Conservation (phyloP, 2,888 invertebrate genomes). For the Pollenia angustigena region DNA sequence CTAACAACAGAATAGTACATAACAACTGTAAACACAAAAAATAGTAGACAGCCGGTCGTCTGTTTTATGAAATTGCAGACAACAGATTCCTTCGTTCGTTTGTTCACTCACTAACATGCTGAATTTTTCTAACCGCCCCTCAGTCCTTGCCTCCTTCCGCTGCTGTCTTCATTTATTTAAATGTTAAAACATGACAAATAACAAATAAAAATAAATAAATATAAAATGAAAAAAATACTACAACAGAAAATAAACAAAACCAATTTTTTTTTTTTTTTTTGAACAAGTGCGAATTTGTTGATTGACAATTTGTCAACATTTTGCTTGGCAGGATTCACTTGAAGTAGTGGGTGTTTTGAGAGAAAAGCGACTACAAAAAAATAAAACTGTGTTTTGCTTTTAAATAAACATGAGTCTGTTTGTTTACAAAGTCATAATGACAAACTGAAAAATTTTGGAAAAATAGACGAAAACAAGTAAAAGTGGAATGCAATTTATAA, state of each 20-base stretch:
- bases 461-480: background rate
- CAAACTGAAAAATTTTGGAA: background rate
- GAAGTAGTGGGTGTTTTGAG: conserved; percentile 33
- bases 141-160: background rate
- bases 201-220: conserved; percentile 39
- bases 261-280: background rate
- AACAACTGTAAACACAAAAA: conserved; percentile 5
- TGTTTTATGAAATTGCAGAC: conserved; percentile 17
- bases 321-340: conserved; percentile 51
- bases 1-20: conserved; percentile 1
- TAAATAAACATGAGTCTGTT: conserved; percentile 29
- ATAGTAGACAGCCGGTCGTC: conserved; percentile 39
- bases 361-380: conserved; percentile 1
- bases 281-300: conserved; percentile 69
- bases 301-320: conserved; percentile 70
- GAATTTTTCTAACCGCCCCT: background rate
- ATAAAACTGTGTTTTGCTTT: background rate
- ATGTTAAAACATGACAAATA: conserved; percentile 50
- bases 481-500: background rate
- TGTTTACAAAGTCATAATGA: conserved; percentile 3
- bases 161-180: conserved; percentile 27
- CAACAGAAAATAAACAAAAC: background rate
- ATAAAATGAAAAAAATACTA: conserved; percentile 9
- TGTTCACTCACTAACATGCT: background rate
- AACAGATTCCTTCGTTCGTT: background rate